phyloP scores from a whole-genome alignment of 30 jellyfish, hydroid and myxozoan genomes.

The Cassiopea xamachana region DNA sequence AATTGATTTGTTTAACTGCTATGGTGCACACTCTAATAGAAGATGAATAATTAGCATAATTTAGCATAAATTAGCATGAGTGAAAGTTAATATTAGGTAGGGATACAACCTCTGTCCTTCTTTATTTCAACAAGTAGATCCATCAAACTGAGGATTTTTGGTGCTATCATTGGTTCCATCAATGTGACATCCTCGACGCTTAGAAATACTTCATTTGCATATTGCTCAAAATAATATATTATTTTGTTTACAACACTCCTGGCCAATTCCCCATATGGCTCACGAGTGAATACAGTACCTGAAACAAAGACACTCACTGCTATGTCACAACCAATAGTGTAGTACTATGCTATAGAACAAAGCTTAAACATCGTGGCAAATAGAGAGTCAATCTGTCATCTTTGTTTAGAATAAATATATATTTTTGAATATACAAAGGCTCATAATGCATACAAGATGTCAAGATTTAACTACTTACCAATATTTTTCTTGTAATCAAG shows the following conservation, averaged over 20 bases:
- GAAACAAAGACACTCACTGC: background rate
- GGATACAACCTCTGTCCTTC: slow-evolving; percentile 1
- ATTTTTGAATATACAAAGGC: background rate
- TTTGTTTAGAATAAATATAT: background rate
- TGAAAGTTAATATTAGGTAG: background rate
- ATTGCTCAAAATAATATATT: slow-evolving; percentile 11
- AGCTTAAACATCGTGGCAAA: background rate
- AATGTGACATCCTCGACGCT: slow-evolving; percentile 20
- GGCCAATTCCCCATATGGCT: background rate
- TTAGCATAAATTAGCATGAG: background rate
- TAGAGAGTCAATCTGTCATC: background rate
- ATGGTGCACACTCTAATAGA: background rate
- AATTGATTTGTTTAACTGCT: no score
- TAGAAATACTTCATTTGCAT: slow-evolving; percentile 22
- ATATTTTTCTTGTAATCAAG: slow-evolving; percentile 10
- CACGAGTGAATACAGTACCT: background rate
- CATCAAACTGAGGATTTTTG: slow-evolving; percentile 38
- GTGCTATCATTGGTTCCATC: slow-evolving; percentile 58
- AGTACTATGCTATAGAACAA: background rate
- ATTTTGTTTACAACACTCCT: background rate
- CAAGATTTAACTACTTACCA: slow-evolving; percentile 20
- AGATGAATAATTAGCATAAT: background rate
- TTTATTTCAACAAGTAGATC: slow-evolving; percentile 27
- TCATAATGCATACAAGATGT: no score
- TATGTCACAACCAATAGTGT: background rate